Conservation (phyloP, 2,113 vertebrate genomes). For the Kryptolebias marmoratus region DNA sequence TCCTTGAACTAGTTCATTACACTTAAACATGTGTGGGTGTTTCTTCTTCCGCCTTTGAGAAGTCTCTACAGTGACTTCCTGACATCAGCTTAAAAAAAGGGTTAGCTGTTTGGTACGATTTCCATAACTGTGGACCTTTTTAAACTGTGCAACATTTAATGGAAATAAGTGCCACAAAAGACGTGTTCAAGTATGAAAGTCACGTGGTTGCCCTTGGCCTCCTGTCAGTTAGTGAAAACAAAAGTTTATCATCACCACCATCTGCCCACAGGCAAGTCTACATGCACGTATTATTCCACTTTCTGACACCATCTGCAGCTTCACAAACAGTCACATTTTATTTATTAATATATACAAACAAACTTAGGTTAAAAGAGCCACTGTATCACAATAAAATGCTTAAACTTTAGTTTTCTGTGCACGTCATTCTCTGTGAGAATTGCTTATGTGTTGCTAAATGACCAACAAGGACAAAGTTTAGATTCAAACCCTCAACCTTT, state of each 20-base stretch:
- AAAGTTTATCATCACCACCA: slow-evolving; percentile 50
- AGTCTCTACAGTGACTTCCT: not conserved
- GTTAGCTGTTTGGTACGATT: not conserved
- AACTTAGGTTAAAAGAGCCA: no score
- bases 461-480: no score
- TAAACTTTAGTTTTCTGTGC: not conserved
- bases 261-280: slow-evolving; percentile 45
- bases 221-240: slow-evolving; percentile 60
- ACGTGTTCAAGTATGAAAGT: slow-evolving; percentile 13
- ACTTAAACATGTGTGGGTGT: slow-evolving; percentile 1
- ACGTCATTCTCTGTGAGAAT: no score
- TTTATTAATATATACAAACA: no score
- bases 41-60: slow-evolving; percentile 68
- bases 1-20: no score
- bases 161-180: not conserved
- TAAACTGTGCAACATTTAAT: not conserved
- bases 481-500: not conserved
- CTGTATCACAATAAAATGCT: no score
- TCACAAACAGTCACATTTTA: not conserved
- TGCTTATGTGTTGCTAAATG: not conserved
- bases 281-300: slow-evolving; percentile 35
- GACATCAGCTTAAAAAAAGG: not conserved
- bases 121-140: not conserved
- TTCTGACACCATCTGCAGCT: slow-evolving; percentile 10
- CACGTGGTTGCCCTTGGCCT: slow-evolving; percentile 43